Percentiles rank a stretch among this genome's conserved stretches.
These are phyloP conservation scores for Apistogramma diplotaenia DNA, from an alignment of 2,113 vertebrate genomes.

Conservation along the genomic window DNA sequence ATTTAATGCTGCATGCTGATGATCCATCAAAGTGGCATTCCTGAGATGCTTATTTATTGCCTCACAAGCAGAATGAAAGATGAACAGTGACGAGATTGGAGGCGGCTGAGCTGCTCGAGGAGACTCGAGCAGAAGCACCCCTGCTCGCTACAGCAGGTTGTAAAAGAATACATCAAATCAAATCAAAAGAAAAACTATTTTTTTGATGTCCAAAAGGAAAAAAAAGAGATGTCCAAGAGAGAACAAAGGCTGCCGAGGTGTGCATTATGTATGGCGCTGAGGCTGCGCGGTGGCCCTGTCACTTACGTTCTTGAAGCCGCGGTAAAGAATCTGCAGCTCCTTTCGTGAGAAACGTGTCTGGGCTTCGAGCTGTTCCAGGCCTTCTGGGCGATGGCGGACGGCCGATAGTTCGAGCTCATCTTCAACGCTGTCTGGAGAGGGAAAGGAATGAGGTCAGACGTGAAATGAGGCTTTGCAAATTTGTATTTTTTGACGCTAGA, in stretches of 20 bases:
- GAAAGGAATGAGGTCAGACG: conserved; percentile 33
- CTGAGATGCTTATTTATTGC: background rate
- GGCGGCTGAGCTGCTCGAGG: background rate
- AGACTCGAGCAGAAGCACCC: background rate
- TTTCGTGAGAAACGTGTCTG: conserved; percentile 97
- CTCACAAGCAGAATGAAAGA: background rate
- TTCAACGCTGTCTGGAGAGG: conserved; percentile 91
- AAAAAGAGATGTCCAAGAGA: background rate
- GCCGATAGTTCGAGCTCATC: conserved; percentile 97
- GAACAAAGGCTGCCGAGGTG: background rate
- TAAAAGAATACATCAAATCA: conserved; percentile 11
- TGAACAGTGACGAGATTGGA: background rate
- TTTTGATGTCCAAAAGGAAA: background rate
- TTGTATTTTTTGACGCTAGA: background rate
- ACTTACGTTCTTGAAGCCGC: conserved; percentile 98
- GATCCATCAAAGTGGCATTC: background rate
- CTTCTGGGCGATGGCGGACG: conserved; percentile 95
- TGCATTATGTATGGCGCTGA: background rate
- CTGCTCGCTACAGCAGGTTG: background rate
- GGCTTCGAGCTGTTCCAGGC: conserved; percentile 91
- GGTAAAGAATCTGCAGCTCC: conserved; percentile 97
- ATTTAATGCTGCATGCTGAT: background rate
- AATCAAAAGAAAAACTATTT: conserved; percentile 10
- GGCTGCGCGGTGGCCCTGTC: background rate
- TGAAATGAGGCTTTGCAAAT: background rate